Evolutionary conservation across 2,888 invertebrate species (phyloP).

Genomic region (Yponomeuta cagnagella): DNA sequence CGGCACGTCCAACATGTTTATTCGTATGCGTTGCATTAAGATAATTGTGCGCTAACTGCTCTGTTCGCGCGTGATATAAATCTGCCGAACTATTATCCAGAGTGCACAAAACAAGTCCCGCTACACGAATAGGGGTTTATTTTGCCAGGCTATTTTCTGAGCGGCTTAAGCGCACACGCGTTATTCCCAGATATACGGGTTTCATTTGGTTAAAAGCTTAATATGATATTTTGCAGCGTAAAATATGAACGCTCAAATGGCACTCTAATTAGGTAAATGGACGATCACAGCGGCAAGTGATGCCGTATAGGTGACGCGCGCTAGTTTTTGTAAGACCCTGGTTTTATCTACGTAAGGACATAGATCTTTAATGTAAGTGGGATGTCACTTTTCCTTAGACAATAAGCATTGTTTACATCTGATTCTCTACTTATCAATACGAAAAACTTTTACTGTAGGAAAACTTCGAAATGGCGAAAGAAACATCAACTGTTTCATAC

Average conservation of each 20-base stretch:
- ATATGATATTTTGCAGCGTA: constrained; percentile 52
- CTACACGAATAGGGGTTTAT: constrained; percentile 33
- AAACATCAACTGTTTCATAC: too few relatives aligned
- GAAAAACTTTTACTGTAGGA: too few relatives aligned
- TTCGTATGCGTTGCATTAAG: background rate
- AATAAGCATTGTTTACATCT: too few relatives aligned
- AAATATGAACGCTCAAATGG: constrained; percentile 27
- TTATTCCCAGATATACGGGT: constrained; percentile 65
- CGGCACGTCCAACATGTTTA: background rate
- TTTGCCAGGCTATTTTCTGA: constrained; percentile 62
- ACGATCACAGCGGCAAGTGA: constrained; percentile 34
- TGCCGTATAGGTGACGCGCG: background rate
- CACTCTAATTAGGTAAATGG: constrained; percentile 53
- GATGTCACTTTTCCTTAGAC: too few relatives aligned
- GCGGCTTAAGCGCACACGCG: constrained; percentile 61
- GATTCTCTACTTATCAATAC: too few relatives aligned
- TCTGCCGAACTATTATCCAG: constrained; percentile 36
- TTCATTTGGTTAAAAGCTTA: constrained; percentile 73
- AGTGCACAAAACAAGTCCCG: constrained; percentile 47
- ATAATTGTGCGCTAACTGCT: constrained; percentile 7
- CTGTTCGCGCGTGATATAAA: constrained; percentile 5
- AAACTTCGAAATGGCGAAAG: too few relatives aligned
- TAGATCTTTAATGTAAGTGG: too few relatives aligned
- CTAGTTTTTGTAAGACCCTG: background rate
- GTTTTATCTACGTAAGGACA: background rate